A percentile compares a stretch with the other conserved stretches of the same genome.
These are phyloP conservation scores for Lepidocyrtoides sp. DNA, from an alignment of 2,888 invertebrate genomes.

Conservation along the genomic window DNA sequence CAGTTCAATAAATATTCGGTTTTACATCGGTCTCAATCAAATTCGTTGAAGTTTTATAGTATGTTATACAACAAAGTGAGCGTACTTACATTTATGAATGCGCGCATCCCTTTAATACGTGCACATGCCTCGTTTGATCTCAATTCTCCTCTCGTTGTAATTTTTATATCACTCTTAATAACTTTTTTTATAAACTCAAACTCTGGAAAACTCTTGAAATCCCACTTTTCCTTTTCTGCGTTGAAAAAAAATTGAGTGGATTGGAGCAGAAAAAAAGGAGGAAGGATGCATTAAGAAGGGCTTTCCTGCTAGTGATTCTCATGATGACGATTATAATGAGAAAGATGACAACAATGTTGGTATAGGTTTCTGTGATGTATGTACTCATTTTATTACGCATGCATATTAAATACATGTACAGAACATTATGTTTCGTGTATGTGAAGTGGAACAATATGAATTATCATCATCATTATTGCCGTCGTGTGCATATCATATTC, in stretches of 20 bases:
- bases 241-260: slow-evolving; percentile 22
- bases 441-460: slow-evolving; percentile 55
- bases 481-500: slow-evolving; percentile 56
- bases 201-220: slow-evolving; percentile 40
- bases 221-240: slow-evolving; percentile 4
- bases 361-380: slow-evolving; percentile 48
- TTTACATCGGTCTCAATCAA: not conserved
- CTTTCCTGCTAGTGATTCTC: slow-evolving; percentile 49
- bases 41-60: not conserved
- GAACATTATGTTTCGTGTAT: slow-evolving; percentile 47
- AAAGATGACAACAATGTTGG: slow-evolving; percentile 49
- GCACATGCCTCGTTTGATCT: slow-evolving; percentile 48
- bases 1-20: not conserved
- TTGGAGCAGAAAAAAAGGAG: slow-evolving; percentile 27
- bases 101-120: slow-evolving; percentile 4
- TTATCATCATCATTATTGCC: slow-evolving; percentile 7
- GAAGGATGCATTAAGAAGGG: slow-evolving; percentile 69
- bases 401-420: slow-evolving; percentile 45
- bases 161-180: slow-evolving; percentile 46
- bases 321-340: slow-evolving; percentile 1
- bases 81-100: slow-evolving; percentile 12
- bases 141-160: not conserved
- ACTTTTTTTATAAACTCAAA: slow-evolving; percentile 37
- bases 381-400: not conserved
- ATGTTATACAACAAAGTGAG: not conserved